Conservation (phyloP, 2,888 invertebrate genomes). For the Meliscaeva auricollis region DNA sequence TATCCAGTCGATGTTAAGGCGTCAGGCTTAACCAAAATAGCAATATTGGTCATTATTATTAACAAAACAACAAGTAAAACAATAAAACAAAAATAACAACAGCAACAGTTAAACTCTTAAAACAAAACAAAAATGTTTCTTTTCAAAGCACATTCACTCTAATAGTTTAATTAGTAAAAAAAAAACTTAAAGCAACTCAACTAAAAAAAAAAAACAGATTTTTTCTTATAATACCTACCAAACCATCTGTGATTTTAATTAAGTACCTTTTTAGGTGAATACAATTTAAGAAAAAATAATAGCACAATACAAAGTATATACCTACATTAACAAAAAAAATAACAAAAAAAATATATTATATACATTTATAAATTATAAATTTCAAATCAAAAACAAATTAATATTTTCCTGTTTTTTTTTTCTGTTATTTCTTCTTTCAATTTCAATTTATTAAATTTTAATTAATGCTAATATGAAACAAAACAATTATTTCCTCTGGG, state of each 20-base stretch:
- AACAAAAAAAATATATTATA: slow-evolving; percentile 16
- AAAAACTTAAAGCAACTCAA: slow-evolving; percentile 42
- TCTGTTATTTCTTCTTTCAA: neutral
- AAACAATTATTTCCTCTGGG: slow-evolving; percentile 22
- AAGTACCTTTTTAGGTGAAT: slow-evolving; percentile 78
- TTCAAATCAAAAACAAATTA: slow-evolving; percentile 55
- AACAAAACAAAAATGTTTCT: slow-evolving; percentile 6
- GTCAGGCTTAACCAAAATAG: slow-evolving; percentile 54
- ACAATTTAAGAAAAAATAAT: slow-evolving; percentile 74
- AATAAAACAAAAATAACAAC: slow-evolving; percentile 24
- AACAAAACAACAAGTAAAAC: slow-evolving; percentile 5
- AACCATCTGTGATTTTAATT: slow-evolving; percentile 78
- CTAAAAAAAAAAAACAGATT: slow-evolving; percentile 64
- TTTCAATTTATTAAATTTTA: slow-evolving; percentile 29
- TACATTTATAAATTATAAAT: slow-evolving; percentile 48
- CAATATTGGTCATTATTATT: slow-evolving; percentile 54
- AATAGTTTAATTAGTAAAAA: slow-evolving; percentile 48
- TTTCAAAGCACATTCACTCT: slow-evolving; percentile 39
- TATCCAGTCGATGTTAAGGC: slow-evolving; percentile 64
- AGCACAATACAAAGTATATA: slow-evolving; percentile 68
- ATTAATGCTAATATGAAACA: slow-evolving; percentile 9
- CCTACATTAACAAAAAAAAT: slow-evolving; percentile 16
- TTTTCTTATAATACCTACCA: slow-evolving; percentile 72
- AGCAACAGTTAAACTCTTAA: slow-evolving; percentile 15
- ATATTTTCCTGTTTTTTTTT: slow-evolving; percentile 32